Evolutionary conservation across 2,888 invertebrate species (phyloP).

Genomic region (Pristionchus exspectatus): DNA sequence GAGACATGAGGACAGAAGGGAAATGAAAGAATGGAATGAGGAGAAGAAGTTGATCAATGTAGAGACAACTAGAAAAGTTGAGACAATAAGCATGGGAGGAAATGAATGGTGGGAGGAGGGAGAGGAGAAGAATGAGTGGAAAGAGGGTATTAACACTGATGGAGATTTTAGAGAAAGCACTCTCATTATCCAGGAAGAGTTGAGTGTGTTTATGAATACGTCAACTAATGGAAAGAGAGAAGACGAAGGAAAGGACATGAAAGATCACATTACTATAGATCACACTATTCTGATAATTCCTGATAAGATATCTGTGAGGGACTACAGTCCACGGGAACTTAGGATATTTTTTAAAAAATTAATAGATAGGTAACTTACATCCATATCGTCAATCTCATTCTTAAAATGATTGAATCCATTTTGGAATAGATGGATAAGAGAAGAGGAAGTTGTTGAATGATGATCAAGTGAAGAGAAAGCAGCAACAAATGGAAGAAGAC

Average conservation of each 20-base stretch:
- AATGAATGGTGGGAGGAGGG: no score
- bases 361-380: not conserved
- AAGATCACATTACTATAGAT: slow-evolving; percentile 16
- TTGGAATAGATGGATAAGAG: not conserved
- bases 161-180: not conserved
- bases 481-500: slow-evolving; percentile 22
- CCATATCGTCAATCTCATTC: not conserved
- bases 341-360: not conserved
- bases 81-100: no score
- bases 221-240: not conserved
- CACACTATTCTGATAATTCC: not conserved
- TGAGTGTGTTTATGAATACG: not conserved
- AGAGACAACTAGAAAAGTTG: not conserved
- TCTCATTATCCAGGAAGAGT: not conserved
- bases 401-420: not conserved
- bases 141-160: not conserved
- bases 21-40: slow-evolving; percentile 39
- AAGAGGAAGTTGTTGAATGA: slow-evolving; percentile 28
- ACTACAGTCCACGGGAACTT: no score
- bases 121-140: not conserved
- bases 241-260: slow-evolving; percentile 5
- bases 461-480: slow-evolving; percentile 21
- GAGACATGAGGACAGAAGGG: slow-evolving; percentile 27
- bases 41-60: slow-evolving; percentile 20
- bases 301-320: no score